A percentile compares a stretch with the other conserved stretches of the same genome.
Evolutionary conservation across 2,797 vertebrate genomes (phyloP).

Genomic region (Silurus aristotelis): DNA sequence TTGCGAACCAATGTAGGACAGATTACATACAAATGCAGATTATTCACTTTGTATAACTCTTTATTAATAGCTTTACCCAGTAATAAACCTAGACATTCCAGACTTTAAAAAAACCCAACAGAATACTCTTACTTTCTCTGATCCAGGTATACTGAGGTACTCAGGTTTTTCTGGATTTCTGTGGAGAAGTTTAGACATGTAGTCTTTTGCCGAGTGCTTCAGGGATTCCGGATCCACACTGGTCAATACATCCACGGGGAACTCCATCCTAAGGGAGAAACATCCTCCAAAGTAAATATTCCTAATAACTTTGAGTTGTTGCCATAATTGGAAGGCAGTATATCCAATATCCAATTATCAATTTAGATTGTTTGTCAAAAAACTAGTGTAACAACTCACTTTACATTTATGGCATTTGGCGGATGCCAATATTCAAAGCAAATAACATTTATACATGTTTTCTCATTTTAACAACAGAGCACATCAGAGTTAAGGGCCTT

Average conservation of each 20-base stretch:
- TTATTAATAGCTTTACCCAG: background rate
- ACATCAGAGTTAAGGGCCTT: no score
- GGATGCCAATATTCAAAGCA: no score
- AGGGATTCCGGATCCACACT: constrained; percentile 74
- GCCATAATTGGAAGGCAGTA: background rate
- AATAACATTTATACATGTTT: no score
- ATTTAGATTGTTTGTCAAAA: no score
- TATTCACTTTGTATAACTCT: background rate
- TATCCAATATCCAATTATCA: background rate
- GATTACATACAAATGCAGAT: background rate
- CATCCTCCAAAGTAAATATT: background rate
- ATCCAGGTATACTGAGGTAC: constrained; percentile 69
- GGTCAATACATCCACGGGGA: constrained; percentile 84
- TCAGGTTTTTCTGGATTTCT: constrained; percentile 70
- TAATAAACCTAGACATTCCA: background rate
- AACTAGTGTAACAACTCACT: no score
- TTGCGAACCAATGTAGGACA: no score
- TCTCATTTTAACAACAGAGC: no score
- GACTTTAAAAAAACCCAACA: background rate
- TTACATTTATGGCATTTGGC: no score
- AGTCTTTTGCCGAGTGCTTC: constrained; percentile 73
- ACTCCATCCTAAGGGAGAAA: constrained; percentile 76
- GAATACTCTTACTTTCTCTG: constrained; percentile 68
- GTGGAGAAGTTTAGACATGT: constrained; percentile 73
- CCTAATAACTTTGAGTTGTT: background rate